Conservation (phyloP, 2,888 invertebrate genomes). For the Calameuta pallipes region DNA sequence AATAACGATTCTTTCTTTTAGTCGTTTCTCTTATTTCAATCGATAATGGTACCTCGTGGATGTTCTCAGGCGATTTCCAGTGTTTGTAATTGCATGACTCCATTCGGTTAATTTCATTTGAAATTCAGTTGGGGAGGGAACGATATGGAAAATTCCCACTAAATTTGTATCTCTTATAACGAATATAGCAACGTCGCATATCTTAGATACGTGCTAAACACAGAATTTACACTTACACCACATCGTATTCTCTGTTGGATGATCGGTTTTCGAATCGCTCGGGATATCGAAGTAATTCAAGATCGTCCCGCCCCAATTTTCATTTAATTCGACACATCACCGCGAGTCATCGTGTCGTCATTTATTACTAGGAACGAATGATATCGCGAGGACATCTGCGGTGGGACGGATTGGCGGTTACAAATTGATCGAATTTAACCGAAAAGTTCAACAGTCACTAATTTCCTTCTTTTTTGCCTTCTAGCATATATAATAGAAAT, state of each 20-base stretch:
- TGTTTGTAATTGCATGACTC: neutral
- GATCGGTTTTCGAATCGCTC: neutral
- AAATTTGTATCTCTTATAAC: neutral
- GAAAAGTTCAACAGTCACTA: neutral
- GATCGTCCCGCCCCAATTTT: neutral
- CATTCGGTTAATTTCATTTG: neutral
- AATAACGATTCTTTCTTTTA: neutral
- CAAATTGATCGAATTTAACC: neutral
- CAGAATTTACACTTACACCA: constrained; percentile 20
- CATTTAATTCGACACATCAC: neutral
- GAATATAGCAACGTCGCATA: neutral
- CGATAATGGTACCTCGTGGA: neutral
- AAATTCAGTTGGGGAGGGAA: neutral
- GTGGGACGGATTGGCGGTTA: neutral
- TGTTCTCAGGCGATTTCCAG: neutral
- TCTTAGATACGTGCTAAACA: constrained; percentile 18
- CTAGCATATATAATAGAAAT: neutral
- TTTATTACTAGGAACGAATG: neutral
- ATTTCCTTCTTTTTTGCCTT: neutral
- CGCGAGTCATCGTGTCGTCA: neutral
- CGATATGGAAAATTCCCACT: neutral
- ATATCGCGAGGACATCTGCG: neutral
- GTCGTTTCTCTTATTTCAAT: neutral
- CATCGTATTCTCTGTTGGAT: neutral
- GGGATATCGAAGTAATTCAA: neutral